phyloP scores from a whole-genome alignment of 2,888 invertebrate species.

The Xestobium rufovillosum region DNA sequence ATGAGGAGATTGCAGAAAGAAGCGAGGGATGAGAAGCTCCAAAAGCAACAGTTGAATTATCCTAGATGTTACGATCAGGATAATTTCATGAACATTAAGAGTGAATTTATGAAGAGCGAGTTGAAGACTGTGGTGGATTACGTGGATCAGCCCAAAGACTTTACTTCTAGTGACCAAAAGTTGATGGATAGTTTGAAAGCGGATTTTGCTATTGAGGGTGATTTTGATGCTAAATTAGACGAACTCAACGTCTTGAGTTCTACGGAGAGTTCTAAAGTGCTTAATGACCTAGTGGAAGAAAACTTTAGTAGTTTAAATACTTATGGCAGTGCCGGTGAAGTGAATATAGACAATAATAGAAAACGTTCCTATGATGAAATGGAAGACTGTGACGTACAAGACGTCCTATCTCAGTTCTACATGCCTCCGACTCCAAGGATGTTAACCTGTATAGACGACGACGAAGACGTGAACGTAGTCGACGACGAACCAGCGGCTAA shows the following conservation, averaged over 20 bases:
- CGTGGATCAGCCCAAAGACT: constrained; percentile 12
- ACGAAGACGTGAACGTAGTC: constrained; percentile 45
- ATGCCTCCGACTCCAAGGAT: constrained; percentile 62
- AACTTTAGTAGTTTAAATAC: constrained; percentile 20
- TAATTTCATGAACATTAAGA: constrained; percentile 36
- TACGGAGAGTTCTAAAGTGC: constrained; percentile 31
- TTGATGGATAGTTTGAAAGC: constrained; percentile 25
- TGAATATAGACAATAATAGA: constrained; percentile 23
- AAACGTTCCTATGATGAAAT: constrained; percentile 51
- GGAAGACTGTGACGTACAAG: constrained; percentile 61
- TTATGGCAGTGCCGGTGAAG: constrained; percentile 8
- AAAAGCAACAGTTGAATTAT: constrained; percentile 40
- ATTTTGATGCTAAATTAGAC: constrained; percentile 35
- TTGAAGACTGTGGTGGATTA: constrained; percentile 23
- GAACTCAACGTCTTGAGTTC: constrained; percentile 33
- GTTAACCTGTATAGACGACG: constrained; percentile 60
- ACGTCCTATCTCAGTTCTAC: constrained; percentile 64
- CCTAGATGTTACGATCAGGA: constrained; percentile 39
- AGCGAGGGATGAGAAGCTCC: constrained; percentile 67
- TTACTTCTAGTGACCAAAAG: constrained; percentile 25
- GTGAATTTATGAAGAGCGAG: constrained; percentile 37
- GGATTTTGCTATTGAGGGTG: constrained; percentile 34
- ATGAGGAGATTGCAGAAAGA: constrained; percentile 80
- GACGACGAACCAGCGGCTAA: constrained; percentile 39
- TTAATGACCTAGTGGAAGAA: constrained; percentile 31